A percentile compares a stretch with the other conserved stretches of the same genome.
phyloP scores from a whole-genome alignment of 2,797 vertebrate species.

The Ctenopoma kingsleyae region DNA sequence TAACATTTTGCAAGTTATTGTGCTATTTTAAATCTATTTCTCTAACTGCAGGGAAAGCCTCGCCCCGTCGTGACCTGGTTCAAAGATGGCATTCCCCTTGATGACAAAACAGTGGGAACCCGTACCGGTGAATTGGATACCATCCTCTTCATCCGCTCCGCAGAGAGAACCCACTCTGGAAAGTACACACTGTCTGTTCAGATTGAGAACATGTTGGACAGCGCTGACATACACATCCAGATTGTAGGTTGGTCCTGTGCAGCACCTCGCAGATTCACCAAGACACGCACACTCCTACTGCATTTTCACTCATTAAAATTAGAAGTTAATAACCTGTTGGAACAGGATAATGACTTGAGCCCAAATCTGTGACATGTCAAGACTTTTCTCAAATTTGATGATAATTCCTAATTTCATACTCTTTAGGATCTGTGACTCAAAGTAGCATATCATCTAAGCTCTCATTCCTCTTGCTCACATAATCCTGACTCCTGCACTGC shows the following conservation, averaged over 20 bases:
- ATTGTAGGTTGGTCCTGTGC: slow-evolving; percentile 86
- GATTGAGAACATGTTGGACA: slow-evolving; percentile 90
- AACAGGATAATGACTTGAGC: slow-evolving; percentile 49
- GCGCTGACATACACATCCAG: slow-evolving; percentile 85
- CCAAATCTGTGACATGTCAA: slow-evolving; percentile 67
- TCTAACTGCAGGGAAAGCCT: slow-evolving; percentile 88
- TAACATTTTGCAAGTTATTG: background rate
- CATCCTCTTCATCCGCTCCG: slow-evolving; percentile 91
- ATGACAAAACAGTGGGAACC: slow-evolving; percentile 80
- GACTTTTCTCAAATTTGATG: slow-evolving; percentile 60
- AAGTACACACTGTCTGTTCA: slow-evolving; percentile 87
- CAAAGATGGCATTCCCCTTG: slow-evolving; percentile 85
- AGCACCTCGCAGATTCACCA: background rate
- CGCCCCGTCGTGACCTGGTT: slow-evolving; percentile 88
- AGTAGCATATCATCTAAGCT: slow-evolving; percentile 74
- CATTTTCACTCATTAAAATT: slow-evolving; percentile 39
- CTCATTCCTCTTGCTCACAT: slow-evolving; percentile 52
- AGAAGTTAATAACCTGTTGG: slow-evolving; percentile 56
- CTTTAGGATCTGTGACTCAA: slow-evolving; percentile 54
- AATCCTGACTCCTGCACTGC: slow-evolving; percentile 65
- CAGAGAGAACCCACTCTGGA: slow-evolving; percentile 87
- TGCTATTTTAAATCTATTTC: background rate
- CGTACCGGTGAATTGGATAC: slow-evolving; percentile 87
- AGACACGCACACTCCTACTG: background rate
- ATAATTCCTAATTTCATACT: slow-evolving; percentile 79